These are phyloP conservation scores for Ptiloglossa arizonensis DNA, from an alignment of 1,140 invertebrate species.

Conservation along the genomic window DNA sequence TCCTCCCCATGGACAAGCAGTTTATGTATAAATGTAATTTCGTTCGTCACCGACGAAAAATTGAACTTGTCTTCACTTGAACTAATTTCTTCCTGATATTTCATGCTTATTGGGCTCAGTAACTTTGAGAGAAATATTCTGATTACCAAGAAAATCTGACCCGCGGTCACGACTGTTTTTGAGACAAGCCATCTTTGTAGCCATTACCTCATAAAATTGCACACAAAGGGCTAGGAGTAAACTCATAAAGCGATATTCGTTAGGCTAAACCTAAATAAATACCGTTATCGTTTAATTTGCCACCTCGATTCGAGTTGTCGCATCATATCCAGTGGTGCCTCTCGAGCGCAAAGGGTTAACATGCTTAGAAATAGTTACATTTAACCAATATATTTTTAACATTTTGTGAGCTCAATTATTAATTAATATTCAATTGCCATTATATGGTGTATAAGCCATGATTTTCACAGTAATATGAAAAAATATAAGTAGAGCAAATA, in stretches of 20 bases:
- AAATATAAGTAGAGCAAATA: no score
- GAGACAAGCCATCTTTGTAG: no score
- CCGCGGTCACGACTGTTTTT: constrained; percentile 1
- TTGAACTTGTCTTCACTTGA: constrained; percentile 21
- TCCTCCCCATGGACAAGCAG: background rate
- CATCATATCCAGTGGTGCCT: no score
- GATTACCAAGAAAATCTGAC: background rate
- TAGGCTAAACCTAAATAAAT: no score
- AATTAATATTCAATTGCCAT: background rate
- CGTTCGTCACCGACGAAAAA: constrained; percentile 7
- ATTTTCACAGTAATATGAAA: no score
- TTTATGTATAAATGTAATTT: constrained; percentile 14
- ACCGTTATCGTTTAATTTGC: no score
- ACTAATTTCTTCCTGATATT: constrained; percentile 15
- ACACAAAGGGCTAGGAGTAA: no score
- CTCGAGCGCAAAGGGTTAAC: no score
- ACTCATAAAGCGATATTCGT: no score
- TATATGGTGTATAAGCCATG: background rate
- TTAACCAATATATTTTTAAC: background rate
- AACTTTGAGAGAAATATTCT: constrained; percentile 13
- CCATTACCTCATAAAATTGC: no score
- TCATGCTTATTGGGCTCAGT: constrained; percentile 12
- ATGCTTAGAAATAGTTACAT: no score
- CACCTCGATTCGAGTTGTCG: no score
- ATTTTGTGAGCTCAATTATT: background rate